These are phyloP conservation scores for Agrypnia vestita DNA, from an alignment of 1,140 invertebrate species.

Conservation along the genomic window DNA sequence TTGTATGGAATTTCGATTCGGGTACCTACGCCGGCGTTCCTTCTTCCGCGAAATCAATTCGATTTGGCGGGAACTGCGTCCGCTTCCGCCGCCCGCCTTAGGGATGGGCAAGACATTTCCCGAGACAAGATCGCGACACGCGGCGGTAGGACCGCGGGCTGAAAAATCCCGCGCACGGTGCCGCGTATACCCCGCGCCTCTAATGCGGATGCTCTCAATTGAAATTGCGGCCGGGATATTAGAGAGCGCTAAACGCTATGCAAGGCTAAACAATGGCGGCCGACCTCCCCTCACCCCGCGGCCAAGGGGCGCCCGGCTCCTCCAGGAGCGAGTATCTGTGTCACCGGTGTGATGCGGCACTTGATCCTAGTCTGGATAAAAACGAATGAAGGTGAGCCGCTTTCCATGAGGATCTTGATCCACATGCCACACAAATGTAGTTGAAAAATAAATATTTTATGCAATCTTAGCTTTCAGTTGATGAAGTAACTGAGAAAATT, in stretches of 20 bases:
- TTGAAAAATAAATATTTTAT: no score
- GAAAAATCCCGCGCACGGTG: slow-evolving; percentile 35
- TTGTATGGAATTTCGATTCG: not conserved
- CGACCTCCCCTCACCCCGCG: slow-evolving; percentile 10
- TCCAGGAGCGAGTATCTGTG: slow-evolving; percentile 25
- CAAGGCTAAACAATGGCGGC: slow-evolving; percentile 60
- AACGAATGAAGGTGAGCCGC: slow-evolving; percentile 1
- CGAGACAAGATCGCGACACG: slow-evolving; percentile 29
- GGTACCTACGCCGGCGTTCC: no score
- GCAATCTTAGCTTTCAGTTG: no score
- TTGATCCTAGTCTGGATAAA: not conserved
- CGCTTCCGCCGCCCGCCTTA: not conserved
- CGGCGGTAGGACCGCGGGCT: slow-evolving; percentile 4
- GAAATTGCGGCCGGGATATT: slow-evolving; percentile 61
- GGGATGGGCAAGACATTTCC: not conserved
- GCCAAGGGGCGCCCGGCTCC: not conserved
- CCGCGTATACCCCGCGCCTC: slow-evolving; percentile 49
- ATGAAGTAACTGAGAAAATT: no score
- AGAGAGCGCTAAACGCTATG: slow-evolving; percentile 60
- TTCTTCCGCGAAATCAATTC: no score
- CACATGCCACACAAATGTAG: no score
- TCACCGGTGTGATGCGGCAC: slow-evolving; percentile 29
- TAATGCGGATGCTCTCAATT: slow-evolving; percentile 62
- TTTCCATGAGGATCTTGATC: not conserved
- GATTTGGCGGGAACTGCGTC: not conserved